phyloP scores from a whole-genome alignment of 2,888 invertebrate species.

The Dasypolia templi region DNA sequence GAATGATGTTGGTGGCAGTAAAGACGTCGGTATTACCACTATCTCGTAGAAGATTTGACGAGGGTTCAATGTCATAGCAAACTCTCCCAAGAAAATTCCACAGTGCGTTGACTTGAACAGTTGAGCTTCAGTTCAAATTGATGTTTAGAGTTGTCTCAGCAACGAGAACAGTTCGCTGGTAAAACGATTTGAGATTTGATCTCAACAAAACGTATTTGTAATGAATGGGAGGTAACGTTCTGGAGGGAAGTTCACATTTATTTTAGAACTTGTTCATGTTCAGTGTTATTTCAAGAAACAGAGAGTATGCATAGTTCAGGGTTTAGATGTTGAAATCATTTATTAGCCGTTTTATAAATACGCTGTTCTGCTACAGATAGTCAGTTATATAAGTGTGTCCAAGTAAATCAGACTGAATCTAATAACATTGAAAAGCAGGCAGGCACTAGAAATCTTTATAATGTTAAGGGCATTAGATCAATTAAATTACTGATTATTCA shows the following conservation, averaged over 20 bases:
- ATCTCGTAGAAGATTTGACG: slow-evolving; percentile 72
- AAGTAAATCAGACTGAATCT: slow-evolving; percentile 1
- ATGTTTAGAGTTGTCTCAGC: slow-evolving; percentile 61
- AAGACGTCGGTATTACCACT: slow-evolving; percentile 81
- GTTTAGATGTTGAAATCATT: slow-evolving; percentile 21
- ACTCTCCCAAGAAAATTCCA: slow-evolving; percentile 67
- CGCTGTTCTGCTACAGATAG: background rate
- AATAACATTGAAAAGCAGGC: slow-evolving; percentile 1
- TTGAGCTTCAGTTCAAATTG: slow-evolving; percentile 43
- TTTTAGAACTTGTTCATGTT: slow-evolving; percentile 37
- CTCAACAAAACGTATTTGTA: slow-evolving; percentile 63
- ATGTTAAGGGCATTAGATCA: slow-evolving; percentile 3
- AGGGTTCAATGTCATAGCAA: slow-evolving; percentile 72
- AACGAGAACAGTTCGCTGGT: slow-evolving; percentile 55
- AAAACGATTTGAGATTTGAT: slow-evolving; percentile 72
- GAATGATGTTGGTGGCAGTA: slow-evolving; percentile 74
- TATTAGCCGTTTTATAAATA: background rate
- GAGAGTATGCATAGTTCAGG: background rate
- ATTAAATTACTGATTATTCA: slow-evolving; percentile 2
- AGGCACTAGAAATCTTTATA: background rate
- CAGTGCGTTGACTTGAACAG: slow-evolving; percentile 76
- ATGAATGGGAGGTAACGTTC: slow-evolving; percentile 61
- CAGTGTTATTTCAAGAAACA: slow-evolving; percentile 35
- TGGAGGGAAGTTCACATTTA: slow-evolving; percentile 58
- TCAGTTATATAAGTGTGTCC: background rate